Evolutionary conservation across 2,113 vertebrate species (phyloP).

Genomic region (Serinus canaria): DNA sequence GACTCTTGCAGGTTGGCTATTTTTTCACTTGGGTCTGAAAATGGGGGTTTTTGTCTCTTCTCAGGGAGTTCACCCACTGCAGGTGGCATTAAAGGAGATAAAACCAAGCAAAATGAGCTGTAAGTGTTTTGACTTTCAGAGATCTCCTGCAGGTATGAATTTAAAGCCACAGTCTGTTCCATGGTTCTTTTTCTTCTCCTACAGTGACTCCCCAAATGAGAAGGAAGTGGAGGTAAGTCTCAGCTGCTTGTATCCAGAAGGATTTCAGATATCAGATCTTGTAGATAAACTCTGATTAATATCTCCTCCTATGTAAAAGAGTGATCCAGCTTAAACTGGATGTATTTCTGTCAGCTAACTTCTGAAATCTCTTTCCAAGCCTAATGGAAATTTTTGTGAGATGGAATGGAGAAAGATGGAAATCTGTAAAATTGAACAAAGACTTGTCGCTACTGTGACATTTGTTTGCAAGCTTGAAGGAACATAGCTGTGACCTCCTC

Average conservation of each 20-base stretch:
- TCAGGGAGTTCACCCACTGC: constrained; percentile 44
- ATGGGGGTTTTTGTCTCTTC: neutral
- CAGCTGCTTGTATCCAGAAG: neutral
- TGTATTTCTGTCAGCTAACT: neutral
- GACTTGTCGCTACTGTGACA: neutral
- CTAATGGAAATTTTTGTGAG: neutral
- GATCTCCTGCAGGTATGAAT: neutral
- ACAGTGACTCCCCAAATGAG: constrained; percentile 82
- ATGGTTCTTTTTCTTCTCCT: constrained; percentile 10
- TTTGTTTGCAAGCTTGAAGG: neutral
- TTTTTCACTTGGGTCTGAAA: neutral
- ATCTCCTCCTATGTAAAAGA: neutral
- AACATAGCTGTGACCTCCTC: neutral
- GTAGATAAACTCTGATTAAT: neutral
- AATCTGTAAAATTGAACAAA: neutral
- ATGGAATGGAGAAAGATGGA: neutral
- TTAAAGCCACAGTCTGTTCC: neutral
- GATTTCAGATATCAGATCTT: neutral
- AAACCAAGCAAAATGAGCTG: constrained; percentile 61
- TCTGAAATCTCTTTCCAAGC: neutral
- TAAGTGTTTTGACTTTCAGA: constrained; percentile 42
- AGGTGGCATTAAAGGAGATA: constrained; percentile 52
- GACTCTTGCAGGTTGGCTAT: neutral
- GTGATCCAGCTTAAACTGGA: neutral
- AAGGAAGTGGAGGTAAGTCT: constrained; percentile 91